Evolutionary conservation across 64 coral and sea anemone genomes (phyloP).

Genomic region (Montipora capricornis): DNA sequence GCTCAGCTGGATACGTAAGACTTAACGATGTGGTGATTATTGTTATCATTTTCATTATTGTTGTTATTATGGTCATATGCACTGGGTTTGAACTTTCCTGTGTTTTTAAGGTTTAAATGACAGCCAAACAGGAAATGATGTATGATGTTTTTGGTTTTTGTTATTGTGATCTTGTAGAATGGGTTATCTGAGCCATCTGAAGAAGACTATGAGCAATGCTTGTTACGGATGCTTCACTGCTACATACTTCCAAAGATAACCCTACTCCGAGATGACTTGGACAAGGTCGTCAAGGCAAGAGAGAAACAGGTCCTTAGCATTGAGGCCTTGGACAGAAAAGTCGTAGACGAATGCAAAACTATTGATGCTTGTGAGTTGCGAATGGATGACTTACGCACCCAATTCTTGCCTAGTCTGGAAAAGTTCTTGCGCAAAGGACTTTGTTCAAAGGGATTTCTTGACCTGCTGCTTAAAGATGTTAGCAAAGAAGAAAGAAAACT

Average conservation of each 20-base stretch:
- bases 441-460: constrained; percentile 70
- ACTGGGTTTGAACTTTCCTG: too few relatives aligned
- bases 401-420: constrained; percentile 77
- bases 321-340: constrained; percentile 58
- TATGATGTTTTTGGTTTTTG: neutral
- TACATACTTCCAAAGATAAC: constrained; percentile 94
- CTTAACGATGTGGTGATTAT: too few relatives aligned
- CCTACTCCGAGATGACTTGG: constrained; percentile 67
- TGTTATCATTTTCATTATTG: too few relatives aligned
- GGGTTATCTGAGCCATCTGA: constrained; percentile 44
- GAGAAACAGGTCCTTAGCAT: constrained; percentile 70
- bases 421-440: constrained; percentile 43
- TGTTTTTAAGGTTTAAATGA: too few relatives aligned
- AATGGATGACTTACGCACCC: constrained; percentile 56
- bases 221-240: constrained; percentile 96
- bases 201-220: constrained; percentile 70
- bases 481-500: constrained; percentile 69
- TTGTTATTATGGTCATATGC: too few relatives aligned
- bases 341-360: constrained; percentile 56
- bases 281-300: constrained; percentile 73
- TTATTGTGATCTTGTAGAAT: neutral
- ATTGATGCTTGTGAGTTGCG: constrained; percentile 72
- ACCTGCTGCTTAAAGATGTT: constrained; percentile 75
- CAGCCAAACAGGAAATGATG: too few relatives aligned
- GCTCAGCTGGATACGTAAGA: too few relatives aligned